Evolutionary conservation across 2,797 vertebrate genomes (phyloP), one percentile per base, ranked within the genome.

Genomic region (Spea hammondii): DNA sequence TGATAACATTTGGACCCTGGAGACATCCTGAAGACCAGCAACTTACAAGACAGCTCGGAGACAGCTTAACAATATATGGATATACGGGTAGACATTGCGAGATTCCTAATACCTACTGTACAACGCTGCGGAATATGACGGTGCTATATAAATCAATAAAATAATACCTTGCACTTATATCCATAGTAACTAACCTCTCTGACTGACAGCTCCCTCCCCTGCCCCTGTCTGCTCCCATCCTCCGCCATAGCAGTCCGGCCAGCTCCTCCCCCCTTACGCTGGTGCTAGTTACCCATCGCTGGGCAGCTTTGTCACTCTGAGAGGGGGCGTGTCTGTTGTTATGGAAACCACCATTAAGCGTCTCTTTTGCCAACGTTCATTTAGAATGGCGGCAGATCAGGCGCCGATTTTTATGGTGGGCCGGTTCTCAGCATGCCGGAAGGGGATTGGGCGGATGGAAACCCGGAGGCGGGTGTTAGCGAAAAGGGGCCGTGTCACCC

Each of bases 261-360:
- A 17, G 14, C 64, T 46, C 8, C 64, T 47, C 64, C 64, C 64
- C 2, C 64, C 4, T 10, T 4, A 4, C 5, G 5, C 8, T 46
- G 6, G 45, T 4, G 8, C 11, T 8, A 6, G 60, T 32, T 17
- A 59, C 10, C 5, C 13, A 32, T 59, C 13, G 13, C 57, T n/a
- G 60, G 73, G 74, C 46, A 32, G 32, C 32, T 32, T 32, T 32
- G 32, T 32, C 32, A 32, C 32, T 32, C 32, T 32, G 32, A 32
- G 3, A 32, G 32, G 60, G 53, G 13, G 68, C 9, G 3, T 62
- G 32, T 32, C 32, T 32, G 74, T 76, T 72, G 68, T 57, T 17
- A 72, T 60, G 74, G 79, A 59, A 12, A 76, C 54, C 8, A 17
- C 8, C 7, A 17, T 59, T 68, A 14, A 74, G 79, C 79, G 68